Evolutionary conservation across 2,888 invertebrate genomes (phyloP).

Genomic region (Proisotoma minuta): DNA sequence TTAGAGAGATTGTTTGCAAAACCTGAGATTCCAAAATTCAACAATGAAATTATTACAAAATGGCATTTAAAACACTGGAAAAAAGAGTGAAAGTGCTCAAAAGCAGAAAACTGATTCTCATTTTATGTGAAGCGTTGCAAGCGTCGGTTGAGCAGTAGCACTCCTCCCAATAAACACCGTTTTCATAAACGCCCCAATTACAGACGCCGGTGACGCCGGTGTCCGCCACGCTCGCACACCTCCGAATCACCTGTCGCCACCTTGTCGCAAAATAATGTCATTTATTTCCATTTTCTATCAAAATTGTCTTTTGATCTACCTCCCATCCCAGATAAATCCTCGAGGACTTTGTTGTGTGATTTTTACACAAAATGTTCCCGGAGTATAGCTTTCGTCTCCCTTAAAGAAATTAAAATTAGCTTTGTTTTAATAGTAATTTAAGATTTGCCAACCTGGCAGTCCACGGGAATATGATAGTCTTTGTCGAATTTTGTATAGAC

Average conservation of each 20-base stretch:
- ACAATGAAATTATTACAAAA: neutral
- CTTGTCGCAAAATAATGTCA: constrained; percentile 50
- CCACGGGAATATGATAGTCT: constrained; percentile 79
- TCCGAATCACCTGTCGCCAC: constrained; percentile 84
- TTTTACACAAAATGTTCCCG: constrained; percentile 95
- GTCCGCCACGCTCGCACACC: constrained; percentile 84
- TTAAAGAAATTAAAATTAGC: no score
- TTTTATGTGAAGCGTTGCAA: constrained; percentile 61
- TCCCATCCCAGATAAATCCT: constrained; percentile 72
- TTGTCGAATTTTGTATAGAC: constrained; percentile 81
- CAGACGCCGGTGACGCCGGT: constrained; percentile 85
- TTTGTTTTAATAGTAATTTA: no score
- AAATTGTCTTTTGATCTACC: constrained; percentile 24
- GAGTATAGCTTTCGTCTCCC: constrained; percentile 89
- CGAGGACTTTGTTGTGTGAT: constrained; percentile 87
- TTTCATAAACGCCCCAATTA: constrained; percentile 91
- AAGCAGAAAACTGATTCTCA: no score
- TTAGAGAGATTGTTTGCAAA: no score
- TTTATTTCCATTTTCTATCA: neutral
- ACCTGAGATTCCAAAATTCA: no score
- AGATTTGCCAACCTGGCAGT: no score
- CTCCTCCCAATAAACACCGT: constrained; percentile 94
- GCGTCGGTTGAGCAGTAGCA: constrained; percentile 90
- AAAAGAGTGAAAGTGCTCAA: constrained; percentile 10
- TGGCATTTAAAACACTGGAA: neutral